These are phyloP conservation scores for Brotula barbata DNA, from an alignment of 2,797 vertebrate species.

Conservation along the genomic window DNA sequence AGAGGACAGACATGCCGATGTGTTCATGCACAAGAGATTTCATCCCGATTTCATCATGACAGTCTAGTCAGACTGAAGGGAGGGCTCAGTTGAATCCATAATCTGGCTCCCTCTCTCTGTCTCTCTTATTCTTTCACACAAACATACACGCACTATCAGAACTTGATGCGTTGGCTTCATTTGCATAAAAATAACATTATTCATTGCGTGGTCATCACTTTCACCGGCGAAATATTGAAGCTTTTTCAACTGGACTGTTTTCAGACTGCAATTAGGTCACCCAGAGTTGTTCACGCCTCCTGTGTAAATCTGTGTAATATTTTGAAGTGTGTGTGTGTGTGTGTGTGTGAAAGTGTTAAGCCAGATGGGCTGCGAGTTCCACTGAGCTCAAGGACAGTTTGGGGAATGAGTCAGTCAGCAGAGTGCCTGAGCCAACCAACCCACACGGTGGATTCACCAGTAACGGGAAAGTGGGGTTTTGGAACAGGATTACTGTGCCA, in stretches of 20 bases:
- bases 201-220: slow-evolving; percentile 7
- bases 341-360: slow-evolving; percentile 55
- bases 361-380: slow-evolving; percentile 66
- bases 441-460: slow-evolving; percentile 52
- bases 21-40: slow-evolving; percentile 55
- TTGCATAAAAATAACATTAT: slow-evolving; percentile 44
- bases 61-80: slow-evolving; percentile 50
- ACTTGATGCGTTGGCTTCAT: slow-evolving; percentile 39
- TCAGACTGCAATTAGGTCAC: slow-evolving; percentile 51
- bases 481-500: too few relatives aligned
- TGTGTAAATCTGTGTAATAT: slow-evolving; percentile 55
- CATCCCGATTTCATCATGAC: slow-evolving; percentile 66
- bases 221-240: slow-evolving; percentile 34
- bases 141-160: slow-evolving; percentile 25
- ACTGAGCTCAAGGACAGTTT: slow-evolving; percentile 71
- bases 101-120: slow-evolving; percentile 32
- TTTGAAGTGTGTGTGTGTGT: too few relatives aligned
- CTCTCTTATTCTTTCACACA: not conserved
- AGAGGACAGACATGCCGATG: slow-evolving; percentile 21
- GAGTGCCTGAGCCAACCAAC: slow-evolving; percentile 47
- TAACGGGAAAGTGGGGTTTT: slow-evolving; percentile 44
- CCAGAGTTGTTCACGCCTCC: slow-evolving; percentile 34
- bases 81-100: slow-evolving; percentile 57
- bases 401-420: slow-evolving; percentile 64
- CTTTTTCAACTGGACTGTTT: slow-evolving; percentile 18